Evolutionary conservation across 2,797 vertebrate species (phyloP).

Genomic region (Anabas testudineus): DNA sequence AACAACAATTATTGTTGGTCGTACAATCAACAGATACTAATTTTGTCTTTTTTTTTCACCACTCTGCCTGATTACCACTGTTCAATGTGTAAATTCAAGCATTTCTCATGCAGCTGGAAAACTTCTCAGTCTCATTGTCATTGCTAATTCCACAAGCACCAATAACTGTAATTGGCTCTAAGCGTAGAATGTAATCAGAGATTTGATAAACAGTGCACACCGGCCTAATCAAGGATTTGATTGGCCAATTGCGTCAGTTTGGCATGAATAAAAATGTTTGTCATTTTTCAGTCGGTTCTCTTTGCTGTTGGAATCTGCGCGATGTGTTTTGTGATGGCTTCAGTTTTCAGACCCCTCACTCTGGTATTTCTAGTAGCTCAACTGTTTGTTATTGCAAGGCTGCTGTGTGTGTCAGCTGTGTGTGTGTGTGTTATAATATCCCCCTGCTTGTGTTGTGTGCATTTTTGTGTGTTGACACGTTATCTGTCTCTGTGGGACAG

Average conservation of each 20-base stretch:
- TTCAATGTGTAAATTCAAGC: not conserved
- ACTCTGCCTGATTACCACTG: not conserved
- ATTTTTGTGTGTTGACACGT: constrained; percentile 45
- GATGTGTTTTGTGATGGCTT: constrained; percentile 69
- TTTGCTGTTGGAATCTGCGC: constrained; percentile 60
- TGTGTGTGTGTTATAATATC: constrained; percentile 47
- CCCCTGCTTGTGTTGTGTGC: constrained; percentile 38
- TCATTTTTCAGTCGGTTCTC: constrained; percentile 41
- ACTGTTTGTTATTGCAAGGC: constrained; percentile 80
- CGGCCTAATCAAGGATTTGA: constrained; percentile 39
- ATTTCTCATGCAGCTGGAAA: constrained; percentile 1
- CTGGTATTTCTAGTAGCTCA: constrained; percentile 80
- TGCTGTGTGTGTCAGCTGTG: constrained; percentile 71
- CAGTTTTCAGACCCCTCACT: constrained; percentile 59
- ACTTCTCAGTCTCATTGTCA: constrained; percentile 22
- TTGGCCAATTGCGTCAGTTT: constrained; percentile 2
- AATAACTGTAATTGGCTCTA: constrained; percentile 21
- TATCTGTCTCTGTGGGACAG: constrained; percentile 49
- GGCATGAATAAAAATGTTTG: constrained; percentile 67
- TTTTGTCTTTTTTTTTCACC: not conserved
- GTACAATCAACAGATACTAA: not conserved
- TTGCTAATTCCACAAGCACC: constrained; percentile 26
- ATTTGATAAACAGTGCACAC: constrained; percentile 6
- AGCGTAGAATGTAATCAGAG: constrained; percentile 36
- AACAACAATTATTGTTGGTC: constrained; percentile 6